These are phyloP conservation scores for Drosophila anomelani DNA, from an alignment of 2,888 invertebrate genomes.

Conservation along the genomic window DNA sequence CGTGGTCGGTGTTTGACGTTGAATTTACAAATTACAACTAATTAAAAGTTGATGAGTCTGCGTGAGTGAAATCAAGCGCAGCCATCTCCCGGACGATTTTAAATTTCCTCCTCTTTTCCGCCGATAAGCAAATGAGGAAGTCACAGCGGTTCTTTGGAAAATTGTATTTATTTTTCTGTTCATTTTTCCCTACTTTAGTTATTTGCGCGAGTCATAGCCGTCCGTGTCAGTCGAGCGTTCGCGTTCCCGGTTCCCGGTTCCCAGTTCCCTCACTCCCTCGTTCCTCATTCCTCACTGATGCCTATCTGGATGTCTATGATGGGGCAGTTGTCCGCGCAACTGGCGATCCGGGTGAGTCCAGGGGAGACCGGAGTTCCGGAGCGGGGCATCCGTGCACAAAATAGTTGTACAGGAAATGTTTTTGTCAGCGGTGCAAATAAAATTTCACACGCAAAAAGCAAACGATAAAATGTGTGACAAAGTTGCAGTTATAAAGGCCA, in stretches of 20 bases:
- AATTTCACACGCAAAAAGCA: slow-evolving; percentile 38
- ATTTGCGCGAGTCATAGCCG: slow-evolving; percentile 58
- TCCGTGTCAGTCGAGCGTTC: slow-evolving; percentile 33
- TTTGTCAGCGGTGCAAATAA: slow-evolving; percentile 51
- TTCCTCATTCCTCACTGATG: slow-evolving; percentile 44
- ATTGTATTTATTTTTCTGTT: slow-evolving; percentile 39
- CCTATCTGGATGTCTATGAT: slow-evolving; percentile 55
- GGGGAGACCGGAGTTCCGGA: slow-evolving; percentile 14
- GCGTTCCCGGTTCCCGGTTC: slow-evolving; percentile 15
- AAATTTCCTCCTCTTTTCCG: slow-evolving; percentile 24
- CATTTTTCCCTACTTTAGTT: slow-evolving; percentile 42
- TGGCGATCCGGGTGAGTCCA: slow-evolving; percentile 18
- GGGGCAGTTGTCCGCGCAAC: slow-evolving; percentile 25
- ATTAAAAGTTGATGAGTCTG: slow-evolving; percentile 82
- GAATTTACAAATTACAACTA: slow-evolving; percentile 82
- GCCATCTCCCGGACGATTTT: slow-evolving; percentile 23
- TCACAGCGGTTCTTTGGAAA: slow-evolving; percentile 57
- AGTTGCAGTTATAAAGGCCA: slow-evolving; percentile 47
- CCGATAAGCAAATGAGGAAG: slow-evolving; percentile 74
- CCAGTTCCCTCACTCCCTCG: background rate
- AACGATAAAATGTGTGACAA: slow-evolving; percentile 73
- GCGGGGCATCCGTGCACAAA: slow-evolving; percentile 63
- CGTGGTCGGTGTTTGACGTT: slow-evolving; percentile 72
- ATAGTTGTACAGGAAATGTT: slow-evolving; percentile 70
- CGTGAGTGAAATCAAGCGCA: slow-evolving; percentile 78